Evolutionary conservation across 2,888 invertebrate genomes (phyloP).

Genomic region (Rhimphoctona megacephalus): DNA sequence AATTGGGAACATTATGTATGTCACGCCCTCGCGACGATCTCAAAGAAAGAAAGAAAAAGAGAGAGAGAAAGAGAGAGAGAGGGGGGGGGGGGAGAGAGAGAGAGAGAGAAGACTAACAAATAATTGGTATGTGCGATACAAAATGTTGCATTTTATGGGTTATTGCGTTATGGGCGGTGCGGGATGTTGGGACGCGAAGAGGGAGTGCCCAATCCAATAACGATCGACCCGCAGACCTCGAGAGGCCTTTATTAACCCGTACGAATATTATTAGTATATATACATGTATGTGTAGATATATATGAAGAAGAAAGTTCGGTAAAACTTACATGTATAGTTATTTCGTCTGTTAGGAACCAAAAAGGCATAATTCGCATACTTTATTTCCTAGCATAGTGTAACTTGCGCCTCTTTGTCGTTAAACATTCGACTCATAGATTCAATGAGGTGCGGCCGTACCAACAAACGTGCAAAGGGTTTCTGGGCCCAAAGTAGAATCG

Average conservation of each 20-base stretch:
- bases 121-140: slow-evolving; percentile 82
- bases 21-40: slow-evolving; percentile 66
- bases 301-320: neutral
- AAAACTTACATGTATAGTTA: neutral
- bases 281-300: neutral
- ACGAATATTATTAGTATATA: slow-evolving; percentile 72
- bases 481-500: slow-evolving; percentile 62
- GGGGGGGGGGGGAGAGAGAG: slow-evolving; percentile 65
- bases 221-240: slow-evolving; percentile 80
- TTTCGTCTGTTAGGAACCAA: neutral
- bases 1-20: slow-evolving; percentile 36
- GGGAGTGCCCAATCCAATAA: slow-evolving; percentile 84
- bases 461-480: slow-evolving; percentile 71
- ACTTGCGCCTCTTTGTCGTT: slow-evolving; percentile 14
- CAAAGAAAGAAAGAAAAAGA: slow-evolving; percentile 62
- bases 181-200: slow-evolving; percentile 69
- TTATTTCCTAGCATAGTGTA: neutral
- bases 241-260: slow-evolving; percentile 83
- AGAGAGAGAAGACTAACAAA: slow-evolving; percentile 63
- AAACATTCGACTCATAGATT: slow-evolving; percentile 18
- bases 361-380: slow-evolving; percentile 13
- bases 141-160: slow-evolving; percentile 84
- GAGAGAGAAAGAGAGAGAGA: slow-evolving; percentile 66
- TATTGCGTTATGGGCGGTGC: slow-evolving; percentile 80
- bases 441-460: slow-evolving; percentile 59